Conservation (phyloP, 1,140 invertebrate genomes). For the Drosophila fuyamai region DNA sequence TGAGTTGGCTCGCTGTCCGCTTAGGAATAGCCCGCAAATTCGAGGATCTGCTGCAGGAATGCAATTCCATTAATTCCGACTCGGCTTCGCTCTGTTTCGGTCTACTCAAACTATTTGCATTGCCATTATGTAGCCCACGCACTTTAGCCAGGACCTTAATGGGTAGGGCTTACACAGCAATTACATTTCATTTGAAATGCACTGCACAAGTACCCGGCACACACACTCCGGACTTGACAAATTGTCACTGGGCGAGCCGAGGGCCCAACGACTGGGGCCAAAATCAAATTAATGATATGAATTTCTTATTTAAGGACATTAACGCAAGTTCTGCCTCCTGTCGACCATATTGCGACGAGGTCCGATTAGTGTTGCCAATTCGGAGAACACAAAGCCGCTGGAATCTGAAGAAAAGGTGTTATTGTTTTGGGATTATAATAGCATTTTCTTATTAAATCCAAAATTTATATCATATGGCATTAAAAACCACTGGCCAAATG, state of each 20-base stretch:
- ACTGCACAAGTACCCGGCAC: slow-evolving; percentile 22
- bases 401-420: not conserved
- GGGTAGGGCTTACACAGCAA: slow-evolving; percentile 51
- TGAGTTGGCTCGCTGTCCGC: not conserved
- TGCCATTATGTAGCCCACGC: slow-evolving; percentile 38
- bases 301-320: slow-evolving; percentile 72
- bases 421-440: not conserved
- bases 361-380: slow-evolving; percentile 2
- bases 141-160: slow-evolving; percentile 31
- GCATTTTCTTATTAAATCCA: too few species aligned
- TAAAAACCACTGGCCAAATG: too few species aligned
- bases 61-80: slow-evolving; percentile 45
- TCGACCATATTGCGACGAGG: slow-evolving; percentile 3
- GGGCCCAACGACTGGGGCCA: not conserved
- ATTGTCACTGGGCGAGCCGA: slow-evolving; percentile 25
- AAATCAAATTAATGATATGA: slow-evolving; percentile 80
- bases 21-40: slow-evolving; percentile 16
- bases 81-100: slow-evolving; percentile 13
- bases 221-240: slow-evolving; percentile 38
- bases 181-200: slow-evolving; percentile 68
- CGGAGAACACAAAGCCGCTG: too few species aligned
- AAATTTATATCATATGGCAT: too few species aligned
- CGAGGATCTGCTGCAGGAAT: slow-evolving; percentile 30
- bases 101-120: slow-evolving; percentile 51
- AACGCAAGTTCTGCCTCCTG: slow-evolving; percentile 30